phyloP scores from a whole-genome alignment of 2,797 vertebrate genomes.

The Esox masquinongy region DNA sequence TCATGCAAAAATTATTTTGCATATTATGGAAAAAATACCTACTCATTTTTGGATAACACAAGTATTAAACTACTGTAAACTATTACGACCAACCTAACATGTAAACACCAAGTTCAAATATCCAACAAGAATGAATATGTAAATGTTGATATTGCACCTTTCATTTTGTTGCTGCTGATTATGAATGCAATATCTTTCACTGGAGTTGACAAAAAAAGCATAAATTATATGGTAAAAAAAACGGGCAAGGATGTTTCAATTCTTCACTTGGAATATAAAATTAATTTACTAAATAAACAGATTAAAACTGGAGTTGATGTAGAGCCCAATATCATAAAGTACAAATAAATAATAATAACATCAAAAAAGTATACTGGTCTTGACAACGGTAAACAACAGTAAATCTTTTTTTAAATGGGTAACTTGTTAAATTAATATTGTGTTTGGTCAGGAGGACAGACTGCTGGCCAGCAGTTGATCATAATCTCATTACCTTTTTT shows the following conservation, averaged over 20 bases:
- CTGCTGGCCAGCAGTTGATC: neutral
- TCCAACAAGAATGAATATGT: neutral
- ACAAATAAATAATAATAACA: neutral
- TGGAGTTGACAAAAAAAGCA: neutral
- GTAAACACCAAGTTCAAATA: constrained; percentile 3
- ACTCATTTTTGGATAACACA: neutral
- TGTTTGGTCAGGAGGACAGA: neutral
- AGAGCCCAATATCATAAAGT: neutral
- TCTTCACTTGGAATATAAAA: neutral
- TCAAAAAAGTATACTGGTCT: neutral
- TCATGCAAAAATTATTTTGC: neutral
- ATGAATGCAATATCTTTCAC: neutral
- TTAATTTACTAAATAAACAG: neutral
- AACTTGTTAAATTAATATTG: neutral
- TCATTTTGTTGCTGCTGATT: neutral
- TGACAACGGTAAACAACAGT: neutral
- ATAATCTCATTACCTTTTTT: neutral
- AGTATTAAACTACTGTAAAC: constrained; percentile 1
- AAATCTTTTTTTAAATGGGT: neutral
- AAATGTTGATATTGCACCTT: neutral
- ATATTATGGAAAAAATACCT: neutral
- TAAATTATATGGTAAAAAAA: neutral
- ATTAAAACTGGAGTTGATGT: neutral
- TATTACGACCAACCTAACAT: neutral
- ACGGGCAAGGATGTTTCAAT: neutral